These are phyloP conservation scores for Willowsia nigromaculata DNA, from an alignment of 2,888 invertebrate species.

Conservation along the genomic window DNA sequence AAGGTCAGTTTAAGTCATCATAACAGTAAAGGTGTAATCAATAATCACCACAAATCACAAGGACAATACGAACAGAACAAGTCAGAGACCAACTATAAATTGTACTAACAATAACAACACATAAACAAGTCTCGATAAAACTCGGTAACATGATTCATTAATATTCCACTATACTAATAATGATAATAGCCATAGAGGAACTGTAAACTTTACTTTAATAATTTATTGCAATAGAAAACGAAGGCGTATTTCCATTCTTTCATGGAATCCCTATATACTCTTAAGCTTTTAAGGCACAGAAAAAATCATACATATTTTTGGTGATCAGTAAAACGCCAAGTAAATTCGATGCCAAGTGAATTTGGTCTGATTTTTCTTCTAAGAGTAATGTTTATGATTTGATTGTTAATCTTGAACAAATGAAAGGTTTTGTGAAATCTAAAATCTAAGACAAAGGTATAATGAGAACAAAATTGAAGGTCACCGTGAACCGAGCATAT, in stretches of 20 bases:
- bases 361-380: not conserved
- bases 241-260: not conserved
- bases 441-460: no score
- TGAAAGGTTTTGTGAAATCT: not conserved
- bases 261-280: not conserved
- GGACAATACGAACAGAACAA: not conserved
- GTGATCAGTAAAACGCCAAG: not conserved
- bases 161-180: not conserved
- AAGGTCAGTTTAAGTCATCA: constrained; percentile 33
- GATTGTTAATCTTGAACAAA: not conserved
- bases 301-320: not conserved
- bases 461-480: not conserved
- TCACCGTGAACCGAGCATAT: not conserved
- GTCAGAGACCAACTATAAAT: not conserved
- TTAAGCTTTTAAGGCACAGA: constrained; percentile 25
- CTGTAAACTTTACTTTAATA: not conserved
- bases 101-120: no score
- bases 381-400: not conserved
- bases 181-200: not conserved
- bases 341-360: not conserved
- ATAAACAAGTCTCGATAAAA: no score
- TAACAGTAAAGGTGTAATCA: not conserved
- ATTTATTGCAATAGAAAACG: not conserved
- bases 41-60: not conserved
- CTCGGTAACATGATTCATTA: not conserved